These are phyloP conservation scores for Cryptotis parvus DNA, from an alignment of 2,113 vertebrate species.

Conservation along the genomic window DNA sequence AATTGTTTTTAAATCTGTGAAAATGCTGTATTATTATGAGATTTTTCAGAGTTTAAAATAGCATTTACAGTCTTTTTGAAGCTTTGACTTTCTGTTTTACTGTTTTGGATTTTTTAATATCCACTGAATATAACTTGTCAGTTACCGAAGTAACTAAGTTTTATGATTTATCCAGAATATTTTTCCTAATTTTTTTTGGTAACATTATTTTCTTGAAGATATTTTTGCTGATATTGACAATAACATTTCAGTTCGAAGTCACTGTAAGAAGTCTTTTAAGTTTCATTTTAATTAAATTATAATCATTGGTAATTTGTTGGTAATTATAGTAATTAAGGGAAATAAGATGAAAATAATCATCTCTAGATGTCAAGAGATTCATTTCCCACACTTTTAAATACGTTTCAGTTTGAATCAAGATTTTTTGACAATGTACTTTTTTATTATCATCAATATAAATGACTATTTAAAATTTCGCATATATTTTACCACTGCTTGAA, in stretches of 20 bases:
- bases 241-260: slow-evolving; percentile 64
- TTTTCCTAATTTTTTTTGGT: neutral
- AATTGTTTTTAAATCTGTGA: neutral
- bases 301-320: slow-evolving; percentile 53
- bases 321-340: slow-evolving; percentile 51
- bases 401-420: slow-evolving; percentile 46
- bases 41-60: slow-evolving; percentile 14
- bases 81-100: neutral
- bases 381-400: slow-evolving; percentile 41
- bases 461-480: slow-evolving; percentile 24
- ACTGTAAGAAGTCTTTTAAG: slow-evolving; percentile 52
- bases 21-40: neutral
- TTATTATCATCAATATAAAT: slow-evolving; percentile 36
- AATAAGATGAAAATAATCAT: slow-evolving; percentile 43
- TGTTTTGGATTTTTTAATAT: slow-evolving; percentile 19
- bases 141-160: slow-evolving; percentile 1
- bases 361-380: slow-evolving; percentile 15
- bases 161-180: neutral
- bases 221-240: slow-evolving; percentile 26
- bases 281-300: slow-evolving; percentile 60
- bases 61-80: slow-evolving; percentile 24
- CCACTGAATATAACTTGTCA: slow-evolving; percentile 5
- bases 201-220: slow-evolving; percentile 25
- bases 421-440: slow-evolving; percentile 39
- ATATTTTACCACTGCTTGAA: slow-evolving; percentile 6